Base-by-base conservation (phyloP, 1,140 invertebrate genomes). In the Pseudachorutes palmiensis region DNA sequence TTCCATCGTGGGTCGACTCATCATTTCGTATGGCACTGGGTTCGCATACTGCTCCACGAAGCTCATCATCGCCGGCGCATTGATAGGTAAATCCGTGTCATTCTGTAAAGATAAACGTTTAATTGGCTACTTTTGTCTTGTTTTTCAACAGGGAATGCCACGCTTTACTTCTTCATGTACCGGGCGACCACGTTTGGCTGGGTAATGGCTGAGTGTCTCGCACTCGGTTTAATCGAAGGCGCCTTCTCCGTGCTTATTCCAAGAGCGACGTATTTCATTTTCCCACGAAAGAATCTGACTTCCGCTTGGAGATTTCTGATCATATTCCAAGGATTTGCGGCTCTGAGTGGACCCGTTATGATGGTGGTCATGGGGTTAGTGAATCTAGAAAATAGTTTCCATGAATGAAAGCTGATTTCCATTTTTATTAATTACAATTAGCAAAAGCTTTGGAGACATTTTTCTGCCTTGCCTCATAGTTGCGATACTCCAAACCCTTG, bases 341-440 rank as follows among this genome's bases (percentile, higher is more conserved):
- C 24, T 5, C 24, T 55, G 9, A 26, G 3, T 55, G 51, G 51
- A 19, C 51, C 51, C 12, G 24, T 22, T 14, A 5, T 55, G 12
- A 55, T 55, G 51, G 24, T 24, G 12, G 3, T 55, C 3, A 26
- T 3, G 12, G 24, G 12, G 51, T 55, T 14, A 14, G 12, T 45
- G 36, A n/a, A n/a, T 45, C 19, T 45, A 45, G 24, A 55, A 55
- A 55, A 55, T 55, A 19, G 9, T 19, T 12, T 9, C 36, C 9
- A 12, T 12, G 19, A 45, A 45, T 12, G 19, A 45, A 12, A 9
- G 36, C 36, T 45, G 36, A 45, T n/a, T n/a, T n/a, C n/a, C n/a
- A n/a, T 41, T 41, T 55, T 55, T 16, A 55, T 9, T 55, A 19
- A 55, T 55, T 55, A 55, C 51, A 22, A 5, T 55, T 55, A 55